These are phyloP conservation scores for Hyposmocoma kahamanoa DNA, from an alignment of 1,140 invertebrate species.

Conservation along the genomic window DNA sequence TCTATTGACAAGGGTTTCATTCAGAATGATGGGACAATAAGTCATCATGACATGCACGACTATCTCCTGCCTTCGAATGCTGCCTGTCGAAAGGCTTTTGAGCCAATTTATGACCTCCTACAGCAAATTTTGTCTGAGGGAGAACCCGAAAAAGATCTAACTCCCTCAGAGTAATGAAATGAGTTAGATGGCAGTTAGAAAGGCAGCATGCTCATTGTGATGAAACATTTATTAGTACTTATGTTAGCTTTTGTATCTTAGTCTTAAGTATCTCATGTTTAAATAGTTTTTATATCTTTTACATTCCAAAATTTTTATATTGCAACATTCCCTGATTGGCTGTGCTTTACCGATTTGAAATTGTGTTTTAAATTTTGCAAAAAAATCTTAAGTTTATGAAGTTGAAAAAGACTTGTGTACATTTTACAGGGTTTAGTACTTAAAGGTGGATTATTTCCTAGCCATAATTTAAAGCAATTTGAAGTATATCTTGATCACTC, in stretches of 20 bases:
- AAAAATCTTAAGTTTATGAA: too few relatives aligned
- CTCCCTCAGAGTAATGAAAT: constrained; percentile 78
- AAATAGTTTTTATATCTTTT: constrained; percentile 39
- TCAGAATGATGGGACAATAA: constrained; percentile 85
- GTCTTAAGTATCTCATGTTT: constrained; percentile 47
- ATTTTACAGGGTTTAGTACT: not conserved
- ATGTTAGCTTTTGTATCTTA: constrained; percentile 65
- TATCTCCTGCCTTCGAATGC: constrained; percentile 89
- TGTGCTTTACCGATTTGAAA: constrained; percentile 31
- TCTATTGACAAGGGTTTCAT: constrained; percentile 85
- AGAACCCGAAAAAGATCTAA: constrained; percentile 81
- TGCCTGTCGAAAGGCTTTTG: constrained; percentile 89
- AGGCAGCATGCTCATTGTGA: constrained; percentile 64
- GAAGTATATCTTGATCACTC: not conserved
- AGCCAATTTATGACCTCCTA: constrained; percentile 85
- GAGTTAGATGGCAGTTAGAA: constrained; percentile 39
- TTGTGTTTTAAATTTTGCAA: too few relatives aligned
- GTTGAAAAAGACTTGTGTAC: not conserved
- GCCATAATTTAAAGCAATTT: not conserved
- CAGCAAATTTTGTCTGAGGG: constrained; percentile 83
- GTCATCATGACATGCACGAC: constrained; percentile 91
- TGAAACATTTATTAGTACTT: constrained; percentile 55
- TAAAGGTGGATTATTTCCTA: too few relatives aligned
- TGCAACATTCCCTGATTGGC: constrained; percentile 27
- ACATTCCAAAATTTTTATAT: constrained; percentile 67